Percentiles rank a stretch among this genome's conserved stretches.
Evolutionary conservation across 1,140 invertebrate genomes (phyloP).

Genomic region (Drosophila tristis): DNA sequence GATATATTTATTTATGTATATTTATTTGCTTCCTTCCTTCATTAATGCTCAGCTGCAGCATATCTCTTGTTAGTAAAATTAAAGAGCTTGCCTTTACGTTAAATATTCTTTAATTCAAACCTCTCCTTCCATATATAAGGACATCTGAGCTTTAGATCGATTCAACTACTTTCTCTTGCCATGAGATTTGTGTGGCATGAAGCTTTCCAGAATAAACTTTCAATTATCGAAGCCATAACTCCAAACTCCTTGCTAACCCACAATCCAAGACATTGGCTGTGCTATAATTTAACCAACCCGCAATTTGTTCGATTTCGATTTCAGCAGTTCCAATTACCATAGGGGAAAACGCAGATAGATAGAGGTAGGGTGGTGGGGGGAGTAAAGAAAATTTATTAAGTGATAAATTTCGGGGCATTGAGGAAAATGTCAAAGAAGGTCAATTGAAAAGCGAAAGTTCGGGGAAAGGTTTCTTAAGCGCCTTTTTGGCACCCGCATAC

Average conservation of each 20-base stretch:
- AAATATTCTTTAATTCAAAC: background rate
- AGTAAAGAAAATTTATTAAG: conserved; percentile 71
- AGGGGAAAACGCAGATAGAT: conserved; percentile 41
- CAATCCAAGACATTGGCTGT: conserved; percentile 21
- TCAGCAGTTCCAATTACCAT: conserved; percentile 65
- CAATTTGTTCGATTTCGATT: conserved; percentile 54
- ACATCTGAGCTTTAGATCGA: background rate
- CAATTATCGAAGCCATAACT: conserved; percentile 36
- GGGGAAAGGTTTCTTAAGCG: conserved; percentile 62
- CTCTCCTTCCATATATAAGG: too few species aligned
- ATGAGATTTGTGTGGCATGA: too few species aligned
- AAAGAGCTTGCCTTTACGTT: background rate
- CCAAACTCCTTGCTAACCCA: background rate
- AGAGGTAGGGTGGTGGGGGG: background rate
- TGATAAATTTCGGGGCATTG: conserved; percentile 76
- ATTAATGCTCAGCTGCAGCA: too few species aligned
- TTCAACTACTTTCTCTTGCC: too few species aligned
- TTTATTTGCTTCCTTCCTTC: too few species aligned
- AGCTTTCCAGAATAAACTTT: conserved; percentile 22
- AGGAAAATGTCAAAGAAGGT: conserved; percentile 76
- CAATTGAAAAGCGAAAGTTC: conserved; percentile 80
- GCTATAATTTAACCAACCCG: conserved; percentile 54
- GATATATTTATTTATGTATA: too few species aligned
- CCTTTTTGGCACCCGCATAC: conserved; percentile 56
- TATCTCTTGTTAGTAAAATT: too few species aligned